A percentile compares a stretch with the other conserved stretches of the same genome.
These are phyloP conservation scores for Parascotia fuliginaria DNA, from an alignment of 2,888 invertebrate genomes.

Conservation along the genomic window DNA sequence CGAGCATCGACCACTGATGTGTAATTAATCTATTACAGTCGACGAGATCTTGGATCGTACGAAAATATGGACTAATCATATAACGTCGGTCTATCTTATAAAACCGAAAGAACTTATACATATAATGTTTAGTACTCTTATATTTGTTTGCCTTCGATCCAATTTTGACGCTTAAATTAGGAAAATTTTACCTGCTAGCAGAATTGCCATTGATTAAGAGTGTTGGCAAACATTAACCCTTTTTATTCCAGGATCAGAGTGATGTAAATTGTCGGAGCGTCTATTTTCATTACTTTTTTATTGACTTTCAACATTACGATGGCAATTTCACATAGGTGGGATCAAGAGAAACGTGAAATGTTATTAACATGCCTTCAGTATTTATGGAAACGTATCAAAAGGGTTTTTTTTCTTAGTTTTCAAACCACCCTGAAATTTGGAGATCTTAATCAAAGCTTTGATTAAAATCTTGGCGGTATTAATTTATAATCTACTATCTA, in stretches of 20 bases:
- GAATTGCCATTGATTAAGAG: background rate
- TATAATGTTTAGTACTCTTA: too few species aligned
- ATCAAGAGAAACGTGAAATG: slow-evolving; percentile 1
- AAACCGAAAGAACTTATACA: too few species aligned
- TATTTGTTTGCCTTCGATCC: too few species aligned
- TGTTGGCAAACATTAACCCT: background rate
- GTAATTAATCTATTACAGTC: slow-evolving; percentile 2
- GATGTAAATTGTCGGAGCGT: slow-evolving; percentile 3
- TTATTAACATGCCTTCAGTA: slow-evolving; percentile 8
- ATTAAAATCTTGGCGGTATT: too few species aligned
- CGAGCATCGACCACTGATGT: background rate
- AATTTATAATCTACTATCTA: too few species aligned
- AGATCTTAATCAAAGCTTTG: slow-evolving; percentile 20
- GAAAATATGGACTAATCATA: background rate
- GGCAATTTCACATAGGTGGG: slow-evolving; percentile 5
- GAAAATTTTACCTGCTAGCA: too few species aligned
- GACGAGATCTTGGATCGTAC: background rate
- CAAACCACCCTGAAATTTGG: slow-evolving; percentile 14
- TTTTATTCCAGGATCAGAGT: background rate
- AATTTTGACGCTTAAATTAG: too few species aligned
- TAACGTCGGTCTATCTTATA: background rate
- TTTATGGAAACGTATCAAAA: background rate
- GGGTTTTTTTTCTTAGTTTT: too few species aligned
- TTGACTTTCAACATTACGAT: background rate
- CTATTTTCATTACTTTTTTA: background rate